These are phyloP conservation scores for Cnemophilus loriae DNA, from an alignment of 2,113 vertebrate genomes.

Conservation along the genomic window DNA sequence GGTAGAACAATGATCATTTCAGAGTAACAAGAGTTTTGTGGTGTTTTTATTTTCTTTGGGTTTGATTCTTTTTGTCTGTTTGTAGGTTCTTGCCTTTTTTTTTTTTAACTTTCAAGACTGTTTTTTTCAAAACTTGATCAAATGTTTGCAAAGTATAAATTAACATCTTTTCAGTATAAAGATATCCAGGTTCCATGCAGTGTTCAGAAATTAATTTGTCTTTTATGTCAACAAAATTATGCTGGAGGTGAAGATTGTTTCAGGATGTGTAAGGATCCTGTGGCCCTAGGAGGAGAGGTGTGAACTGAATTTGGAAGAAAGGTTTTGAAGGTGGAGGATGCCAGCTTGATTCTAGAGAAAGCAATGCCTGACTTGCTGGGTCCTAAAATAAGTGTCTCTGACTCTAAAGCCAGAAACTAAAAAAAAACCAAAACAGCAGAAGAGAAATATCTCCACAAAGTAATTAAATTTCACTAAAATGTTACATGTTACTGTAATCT, in stretches of 20 bases:
- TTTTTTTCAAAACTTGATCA: not conserved
- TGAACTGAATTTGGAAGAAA: not conserved
- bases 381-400: not conserved
- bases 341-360: not conserved
- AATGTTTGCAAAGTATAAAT: not conserved
- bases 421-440: not conserved
- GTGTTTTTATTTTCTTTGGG: accelerated
- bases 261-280: not conserved
- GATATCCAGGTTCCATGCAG: not conserved
- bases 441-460: not conserved
- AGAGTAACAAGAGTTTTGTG: not conserved
- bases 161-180: not conserved
- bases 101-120: not conserved
- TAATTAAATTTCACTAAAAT: not conserved
- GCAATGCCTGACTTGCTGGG: not conserved
- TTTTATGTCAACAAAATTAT: not conserved
- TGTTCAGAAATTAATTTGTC: not conserved
- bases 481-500: not conserved
- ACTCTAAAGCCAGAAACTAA: not conserved
- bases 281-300: not conserved
- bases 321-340: not conserved
- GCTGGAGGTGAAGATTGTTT: not conserved
- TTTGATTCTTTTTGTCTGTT: not conserved
- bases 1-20: not conserved
- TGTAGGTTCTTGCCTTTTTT: not conserved